phyloP scores from a whole-genome alignment of 1,140 invertebrate species.

The Meloidogyne floridensis region DNA sequence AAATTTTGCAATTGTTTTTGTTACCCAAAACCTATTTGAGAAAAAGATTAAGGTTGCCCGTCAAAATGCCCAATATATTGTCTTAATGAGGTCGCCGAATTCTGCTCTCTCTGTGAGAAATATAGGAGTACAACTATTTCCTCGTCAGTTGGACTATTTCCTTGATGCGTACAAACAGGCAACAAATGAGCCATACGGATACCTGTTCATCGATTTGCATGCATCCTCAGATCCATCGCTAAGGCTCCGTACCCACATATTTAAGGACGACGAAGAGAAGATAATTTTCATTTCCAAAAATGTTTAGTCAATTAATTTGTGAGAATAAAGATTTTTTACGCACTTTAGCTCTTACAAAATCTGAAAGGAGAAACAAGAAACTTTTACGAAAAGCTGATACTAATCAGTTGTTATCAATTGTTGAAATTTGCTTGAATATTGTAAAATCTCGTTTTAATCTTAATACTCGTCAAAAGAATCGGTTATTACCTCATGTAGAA shows the following conservation, averaged over 20 bases:
- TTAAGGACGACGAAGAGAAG: slow-evolving; percentile 20
- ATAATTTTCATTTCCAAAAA: slow-evolving; percentile 31
- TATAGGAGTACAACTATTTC: slow-evolving; percentile 24
- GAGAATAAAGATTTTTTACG: slow-evolving; percentile 27
- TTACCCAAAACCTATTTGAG: slow-evolving; percentile 21
- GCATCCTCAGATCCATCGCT: slow-evolving; percentile 17
- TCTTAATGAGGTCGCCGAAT: slow-evolving; percentile 19
- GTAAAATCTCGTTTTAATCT: slow-evolving; percentile 6
- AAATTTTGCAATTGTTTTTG: slow-evolving; percentile 23
- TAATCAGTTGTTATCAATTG: slow-evolving; percentile 16
- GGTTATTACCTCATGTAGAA: slow-evolving; percentile 17
- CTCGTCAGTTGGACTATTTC: slow-evolving; percentile 16
- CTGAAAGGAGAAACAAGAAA: background rate
- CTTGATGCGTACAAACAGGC: slow-evolving; percentile 13
- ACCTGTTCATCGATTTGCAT: slow-evolving; percentile 23
- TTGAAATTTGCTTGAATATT: slow-evolving; percentile 25
- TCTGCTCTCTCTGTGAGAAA: slow-evolving; percentile 8
- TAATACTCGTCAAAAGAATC: slow-evolving; percentile 17
- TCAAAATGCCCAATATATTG: slow-evolving; percentile 23
- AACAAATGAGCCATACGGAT: slow-evolving; percentile 21
- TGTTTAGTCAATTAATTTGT: slow-evolving; percentile 17
- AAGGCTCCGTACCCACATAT: slow-evolving; percentile 16
- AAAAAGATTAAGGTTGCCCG: slow-evolving; percentile 17
- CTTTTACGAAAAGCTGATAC: background rate
- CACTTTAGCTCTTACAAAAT: background rate